Percentiles rank a stretch among this genome's conserved stretches.
Conservation (phyloP, 2,888 invertebrate genomes). For the Masnerella sp. region DNA sequence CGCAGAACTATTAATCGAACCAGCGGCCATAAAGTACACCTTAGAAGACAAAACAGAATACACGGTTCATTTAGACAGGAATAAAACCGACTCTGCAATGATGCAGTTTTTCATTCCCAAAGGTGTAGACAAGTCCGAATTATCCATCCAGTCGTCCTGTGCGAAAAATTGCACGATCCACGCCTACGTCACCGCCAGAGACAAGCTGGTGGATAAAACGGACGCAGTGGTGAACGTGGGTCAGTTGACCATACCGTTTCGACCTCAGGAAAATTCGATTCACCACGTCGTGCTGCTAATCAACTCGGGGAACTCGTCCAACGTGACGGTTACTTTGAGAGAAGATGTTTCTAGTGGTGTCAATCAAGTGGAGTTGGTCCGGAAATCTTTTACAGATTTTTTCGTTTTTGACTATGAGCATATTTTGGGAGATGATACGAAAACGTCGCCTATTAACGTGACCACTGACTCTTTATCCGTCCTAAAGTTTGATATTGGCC, state of each 20-base stretch:
- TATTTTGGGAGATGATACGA: slow-evolving; percentile 81
- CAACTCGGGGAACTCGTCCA: slow-evolving; percentile 65
- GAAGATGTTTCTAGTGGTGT: slow-evolving; percentile 33
- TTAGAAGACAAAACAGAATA: slow-evolving; percentile 56
- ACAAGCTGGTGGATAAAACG: slow-evolving; percentile 60
- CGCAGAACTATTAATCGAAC: slow-evolving; percentile 82
- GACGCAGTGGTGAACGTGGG: slow-evolving; percentile 66
- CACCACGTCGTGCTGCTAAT: slow-evolving; percentile 70
- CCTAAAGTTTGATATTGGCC: slow-evolving; percentile 84
- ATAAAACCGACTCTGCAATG: slow-evolving; percentile 65
- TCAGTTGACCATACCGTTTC: slow-evolving; percentile 64
- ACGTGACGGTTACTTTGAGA: slow-evolving; percentile 61
- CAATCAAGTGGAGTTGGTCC: slow-evolving; percentile 76
- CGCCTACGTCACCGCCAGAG: slow-evolving; percentile 66
- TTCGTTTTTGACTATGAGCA: slow-evolving; percentile 88
- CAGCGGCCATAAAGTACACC: slow-evolving; percentile 72
- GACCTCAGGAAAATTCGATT: slow-evolving; percentile 66
- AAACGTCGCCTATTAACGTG: slow-evolving; percentile 83
- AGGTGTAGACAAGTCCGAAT: slow-evolving; percentile 59
- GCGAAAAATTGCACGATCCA: slow-evolving; percentile 68
- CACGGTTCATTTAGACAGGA: slow-evolving; percentile 62
- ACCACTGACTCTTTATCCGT: slow-evolving; percentile 82
- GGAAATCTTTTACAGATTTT: slow-evolving; percentile 85
- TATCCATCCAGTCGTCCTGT: slow-evolving; percentile 69
- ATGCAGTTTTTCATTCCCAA: slow-evolving; percentile 68